Conservation (phyloP, 2,797 vertebrate genomes). For the Champsocephalus gunnari region DNA sequence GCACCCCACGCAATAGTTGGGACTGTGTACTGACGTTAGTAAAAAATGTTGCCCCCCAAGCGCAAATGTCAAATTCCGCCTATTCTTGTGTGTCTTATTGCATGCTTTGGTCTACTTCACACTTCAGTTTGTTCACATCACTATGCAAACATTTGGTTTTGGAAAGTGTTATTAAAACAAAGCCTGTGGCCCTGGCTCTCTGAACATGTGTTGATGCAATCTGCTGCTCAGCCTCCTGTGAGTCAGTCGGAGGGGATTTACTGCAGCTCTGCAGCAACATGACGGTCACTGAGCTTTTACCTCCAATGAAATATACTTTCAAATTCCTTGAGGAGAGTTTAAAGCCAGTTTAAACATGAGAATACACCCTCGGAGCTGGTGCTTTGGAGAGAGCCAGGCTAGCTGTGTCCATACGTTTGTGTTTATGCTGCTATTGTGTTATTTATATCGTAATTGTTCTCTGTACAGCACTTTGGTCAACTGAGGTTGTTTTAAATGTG, state of each 20-base stretch:
- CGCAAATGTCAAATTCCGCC: too few species aligned
- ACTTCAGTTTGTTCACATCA: not conserved
- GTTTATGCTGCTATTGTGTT: not conserved
- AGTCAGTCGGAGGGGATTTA: slow-evolving; percentile 37
- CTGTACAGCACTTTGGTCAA: too few species aligned
- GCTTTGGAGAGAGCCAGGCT: not conserved
- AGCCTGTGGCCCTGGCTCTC: not conserved
- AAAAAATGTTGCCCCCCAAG: too few species aligned
- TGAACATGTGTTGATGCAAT: slow-evolving; percentile 47
- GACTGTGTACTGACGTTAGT: too few species aligned
- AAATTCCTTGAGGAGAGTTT: not conserved
- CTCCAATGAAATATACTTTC: not conserved
- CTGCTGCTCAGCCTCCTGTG: slow-evolving; percentile 41
- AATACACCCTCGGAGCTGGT: not conserved
- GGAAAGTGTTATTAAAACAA: not conserved
- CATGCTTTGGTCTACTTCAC: not conserved
- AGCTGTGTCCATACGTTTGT: not conserved
- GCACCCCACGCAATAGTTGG: too few species aligned
- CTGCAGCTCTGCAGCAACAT: slow-evolving; percentile 26
- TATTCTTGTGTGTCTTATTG: not conserved
- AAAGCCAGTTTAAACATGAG: not conserved
- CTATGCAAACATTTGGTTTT: slow-evolving; percentile 18
- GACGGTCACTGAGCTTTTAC: not conserved
- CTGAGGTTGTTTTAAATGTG: too few species aligned
- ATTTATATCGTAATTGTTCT: too few species aligned